Base-by-base conservation (phyloP, 2,797 vertebrate species). In the Bryconaethiops microstoma region DNA sequence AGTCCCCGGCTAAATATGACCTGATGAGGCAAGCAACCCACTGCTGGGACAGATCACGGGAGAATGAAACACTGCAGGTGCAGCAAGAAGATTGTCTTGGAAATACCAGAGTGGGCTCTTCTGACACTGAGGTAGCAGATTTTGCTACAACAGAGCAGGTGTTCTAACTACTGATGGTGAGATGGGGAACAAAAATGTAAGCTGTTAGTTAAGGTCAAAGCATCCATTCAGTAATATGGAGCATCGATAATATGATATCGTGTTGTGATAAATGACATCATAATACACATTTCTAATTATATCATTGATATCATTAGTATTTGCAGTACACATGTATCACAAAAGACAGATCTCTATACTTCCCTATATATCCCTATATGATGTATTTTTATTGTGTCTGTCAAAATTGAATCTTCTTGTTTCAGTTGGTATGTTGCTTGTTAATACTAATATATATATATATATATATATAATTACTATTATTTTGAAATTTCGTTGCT, bases 161-260 rank as follows among this genome's bases (percentile, higher is more conserved):
- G 72, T 83, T 83, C 14, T 25, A 45, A 50, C 29, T 77, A 65
- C 55, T 77, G 52, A 29, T 78, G 70, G n/a, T 52, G 50, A 16
- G 68, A 69, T 21, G 67, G 62, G 50, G 29, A 73, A 55, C 16
- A 78, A 68, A 21, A 23, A 29, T 62, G 8, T 50, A 55, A 50
- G 29, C 4, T 71, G 60, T 65, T 71, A 71, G 71, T 29, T 71
- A 59, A 67, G 42, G n/a, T 12, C 14, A 73, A 39, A 57, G 74
- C 62, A 59, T 69, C 64, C 25, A 52, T 55, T 64, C 17, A 55
- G 65, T 19, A 59, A 55, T 57, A 69, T 48, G 48, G 72, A 63
- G 17, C n/a, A 19, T 4, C 21, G 45, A 2, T 12, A 70, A 29
- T 63, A 35, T 63, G 12, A 35, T 25, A 35, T 7, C 0, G 14